Base-by-base conservation (phyloP, 2,888 invertebrate species). In the Ashinkailepas kermadecensis region DNA sequence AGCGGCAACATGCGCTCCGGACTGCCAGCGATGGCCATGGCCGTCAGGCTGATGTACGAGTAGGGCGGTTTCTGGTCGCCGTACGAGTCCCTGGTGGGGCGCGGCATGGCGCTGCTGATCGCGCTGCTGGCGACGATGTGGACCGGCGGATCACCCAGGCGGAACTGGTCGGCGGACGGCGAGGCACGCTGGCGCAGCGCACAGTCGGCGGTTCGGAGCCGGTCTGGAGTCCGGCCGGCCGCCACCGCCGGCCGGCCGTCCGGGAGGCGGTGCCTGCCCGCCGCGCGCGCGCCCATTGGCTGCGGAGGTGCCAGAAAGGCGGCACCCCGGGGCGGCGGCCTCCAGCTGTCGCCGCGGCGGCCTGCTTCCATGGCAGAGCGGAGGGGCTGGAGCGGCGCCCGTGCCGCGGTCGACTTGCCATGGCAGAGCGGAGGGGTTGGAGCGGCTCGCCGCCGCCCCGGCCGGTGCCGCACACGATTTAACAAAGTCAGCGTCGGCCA, bases 1-100 rank as follows among this genome's bases (percentile, higher is more conserved):
- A 95, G 89, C 18, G 95, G 93, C 86, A 97, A 90, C 97, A 98
- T 99, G 88, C 98, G 97, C 88, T 99, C 98, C 81, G 94, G 92
- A 21, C 96, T 96, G 87, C 94, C 95, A 93, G 98, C 97, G 86
- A 99, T 99, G 82, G 99, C 99, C 99, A 99, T 99, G 83, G 99
- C 98, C 65, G 99, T 99, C 85, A 99, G 90, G 80, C 98, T 97
- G 87, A 99, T 99, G 89, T 99, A 99, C 79, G 98, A 98, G 88
- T 97, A 99, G 67, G 99, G 99, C 83, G 99, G 99, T 89, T 99
- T 99, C 89, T 98, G 97, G 88, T 97, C 97, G 87, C 97, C 96
- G 90, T 97, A 98, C 82, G 96, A 95, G 89, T 97, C 97, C 86
- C 97, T 92, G 86, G 97, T 95, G 86, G 97, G 97, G 87, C 97